These are phyloP conservation scores for Gymnoscelis rufifasciata DNA, from an alignment of 2,888 invertebrate species.

Conservation along the genomic window DNA sequence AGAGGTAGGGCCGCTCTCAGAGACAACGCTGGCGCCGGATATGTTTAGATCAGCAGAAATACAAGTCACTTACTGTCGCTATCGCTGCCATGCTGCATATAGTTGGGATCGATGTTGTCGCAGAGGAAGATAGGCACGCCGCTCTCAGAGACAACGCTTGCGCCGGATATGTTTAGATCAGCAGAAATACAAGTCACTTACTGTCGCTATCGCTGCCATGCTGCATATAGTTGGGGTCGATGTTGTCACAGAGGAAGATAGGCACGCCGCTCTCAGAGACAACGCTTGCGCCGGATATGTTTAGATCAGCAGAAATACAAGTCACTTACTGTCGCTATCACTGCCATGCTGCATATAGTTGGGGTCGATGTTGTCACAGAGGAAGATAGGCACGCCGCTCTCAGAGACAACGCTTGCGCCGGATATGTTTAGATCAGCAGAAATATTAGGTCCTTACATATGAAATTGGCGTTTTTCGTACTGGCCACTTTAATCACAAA, in stretches of 20 bases:
- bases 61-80: slow-evolving; percentile 57
- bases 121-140: slow-evolving; percentile 80
- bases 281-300: slow-evolving; percentile 53
- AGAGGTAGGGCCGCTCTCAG: slow-evolving; percentile 76
- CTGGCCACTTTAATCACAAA: too few relatives aligned
- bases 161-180: slow-evolving; percentile 60
- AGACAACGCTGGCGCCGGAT: slow-evolving; percentile 45
- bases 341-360: slow-evolving; percentile 76
- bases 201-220: slow-evolving; percentile 72
- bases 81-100: slow-evolving; percentile 75
- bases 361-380: slow-evolving; percentile 79
- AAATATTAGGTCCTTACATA: too few relatives aligned
- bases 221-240: slow-evolving; percentile 78
- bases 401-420: slow-evolving; percentile 49
- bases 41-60: too few relatives aligned
- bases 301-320: too few relatives aligned
- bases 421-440: too few relatives aligned
- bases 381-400: slow-evolving; percentile 78
- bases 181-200: slow-evolving; percentile 39
- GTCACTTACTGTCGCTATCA: slow-evolving; percentile 67
- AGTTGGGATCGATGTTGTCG: slow-evolving; percentile 77
- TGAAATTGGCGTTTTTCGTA: too few relatives aligned
- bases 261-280: slow-evolving; percentile 71
- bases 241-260: slow-evolving; percentile 79
- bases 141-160: slow-evolving; percentile 51